A percentile compares a stretch with the other conserved stretches of the same genome.
Evolutionary conservation across 2,888 invertebrate species (phyloP).

Genomic region (Pseudococcus longispinus): DNA sequence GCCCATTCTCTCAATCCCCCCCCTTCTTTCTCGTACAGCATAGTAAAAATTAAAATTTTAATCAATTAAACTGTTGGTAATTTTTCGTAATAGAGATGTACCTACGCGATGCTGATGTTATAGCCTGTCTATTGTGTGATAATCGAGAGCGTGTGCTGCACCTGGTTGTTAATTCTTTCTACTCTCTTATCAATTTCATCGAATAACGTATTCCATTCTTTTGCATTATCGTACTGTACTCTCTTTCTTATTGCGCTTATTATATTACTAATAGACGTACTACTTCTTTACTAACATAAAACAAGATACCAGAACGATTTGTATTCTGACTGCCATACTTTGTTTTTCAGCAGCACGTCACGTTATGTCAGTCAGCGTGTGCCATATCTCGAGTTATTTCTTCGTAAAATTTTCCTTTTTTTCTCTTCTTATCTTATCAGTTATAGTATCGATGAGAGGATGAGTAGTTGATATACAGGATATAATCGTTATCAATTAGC

Average conservation of each 20-base stretch:
- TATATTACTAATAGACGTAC: background rate
- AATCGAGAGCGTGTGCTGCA: conserved; percentile 17
- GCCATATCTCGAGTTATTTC: background rate
- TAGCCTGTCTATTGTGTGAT: background rate
- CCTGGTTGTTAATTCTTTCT: background rate
- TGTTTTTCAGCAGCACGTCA: background rate
- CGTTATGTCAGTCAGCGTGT: background rate
- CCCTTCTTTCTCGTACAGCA: background rate
- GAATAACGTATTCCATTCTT: background rate
- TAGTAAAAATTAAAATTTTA: conserved; percentile 31
- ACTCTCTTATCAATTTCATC: background rate
- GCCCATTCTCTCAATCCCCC: background rate
- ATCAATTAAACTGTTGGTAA: conserved; percentile 28
- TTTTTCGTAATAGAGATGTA: background rate
- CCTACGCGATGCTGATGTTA: background rate
- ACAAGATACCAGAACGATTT: background rate
- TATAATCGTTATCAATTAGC: background rate
- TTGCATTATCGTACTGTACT: background rate
- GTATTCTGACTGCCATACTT: background rate
- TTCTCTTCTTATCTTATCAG: background rate
- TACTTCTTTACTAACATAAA: background rate
- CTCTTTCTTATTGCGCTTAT: background rate
- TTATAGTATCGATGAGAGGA: background rate
- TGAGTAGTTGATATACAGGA: background rate
- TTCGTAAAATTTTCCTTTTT: background rate